Conservation (phyloP, 1,140 invertebrate genomes). For the Tribolium madens region DNA sequence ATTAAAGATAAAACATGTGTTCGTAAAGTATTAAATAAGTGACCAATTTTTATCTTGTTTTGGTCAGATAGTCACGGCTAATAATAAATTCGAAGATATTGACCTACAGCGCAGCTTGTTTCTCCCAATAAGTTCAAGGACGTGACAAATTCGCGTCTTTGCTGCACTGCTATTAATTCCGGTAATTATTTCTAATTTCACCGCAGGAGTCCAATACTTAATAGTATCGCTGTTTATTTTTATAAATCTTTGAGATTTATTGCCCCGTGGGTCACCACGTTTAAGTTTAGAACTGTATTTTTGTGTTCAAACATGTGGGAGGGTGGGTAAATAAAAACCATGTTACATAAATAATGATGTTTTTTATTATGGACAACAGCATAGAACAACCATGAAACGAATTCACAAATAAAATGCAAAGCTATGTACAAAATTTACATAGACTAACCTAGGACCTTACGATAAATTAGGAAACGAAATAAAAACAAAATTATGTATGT, state of each 20-base stretch:
- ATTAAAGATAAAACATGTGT: too few relatives aligned
- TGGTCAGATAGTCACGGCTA: neutral
- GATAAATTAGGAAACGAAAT: constrained; percentile 41
- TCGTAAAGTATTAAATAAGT: neutral
- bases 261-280: constrained; percentile 1
- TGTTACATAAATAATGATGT: constrained; percentile 39
- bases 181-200: neutral
- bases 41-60: neutral
- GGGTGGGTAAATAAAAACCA: constrained; percentile 12
- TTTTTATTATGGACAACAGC: constrained; percentile 45
- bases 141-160: constrained; percentile 4
- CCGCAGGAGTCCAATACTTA: constrained; percentile 5
- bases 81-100: constrained; percentile 32
- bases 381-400: constrained; percentile 39
- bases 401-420: constrained; percentile 43
- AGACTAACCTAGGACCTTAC: constrained; percentile 33
- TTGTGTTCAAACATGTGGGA: too few relatives aligned
- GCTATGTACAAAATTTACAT: constrained; percentile 46
- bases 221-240: neutral
- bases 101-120: constrained; percentile 31
- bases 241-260: neutral
- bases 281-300: constrained; percentile 15
- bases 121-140: constrained; percentile 12
- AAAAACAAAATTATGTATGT: constrained; percentile 42
- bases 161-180: neutral